Conservation (phyloP, 2,797 vertebrate species). For the Microcaecilia unicolor region DNA sequence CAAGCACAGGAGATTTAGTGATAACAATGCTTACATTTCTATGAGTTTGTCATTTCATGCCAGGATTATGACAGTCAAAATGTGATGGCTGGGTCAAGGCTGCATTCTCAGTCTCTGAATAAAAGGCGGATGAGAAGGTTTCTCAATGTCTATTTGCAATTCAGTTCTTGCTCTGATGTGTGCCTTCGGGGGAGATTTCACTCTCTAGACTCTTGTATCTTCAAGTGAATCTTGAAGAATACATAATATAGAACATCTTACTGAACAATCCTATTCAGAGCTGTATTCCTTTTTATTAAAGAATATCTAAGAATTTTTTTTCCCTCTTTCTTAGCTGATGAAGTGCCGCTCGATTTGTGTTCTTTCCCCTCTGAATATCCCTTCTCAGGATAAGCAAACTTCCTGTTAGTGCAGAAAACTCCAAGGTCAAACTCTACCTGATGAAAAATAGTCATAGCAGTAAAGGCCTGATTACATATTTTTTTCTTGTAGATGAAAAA, state of each 20-base stretch:
- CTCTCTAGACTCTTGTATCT: conserved; percentile 12
- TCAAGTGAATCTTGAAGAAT: conserved; percentile 7
- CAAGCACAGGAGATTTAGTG: not conserved
- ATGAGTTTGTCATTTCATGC: conserved; percentile 26
- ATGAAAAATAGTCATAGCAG: too few species aligned
- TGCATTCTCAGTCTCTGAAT: conserved; percentile 17
- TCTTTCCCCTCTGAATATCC: not conserved
- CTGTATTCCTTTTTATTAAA: not conserved
- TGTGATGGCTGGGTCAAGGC: conserved; percentile 21
- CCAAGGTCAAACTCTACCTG: too few species aligned
- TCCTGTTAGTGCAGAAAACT: not conserved
- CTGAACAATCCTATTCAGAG: not conserved
- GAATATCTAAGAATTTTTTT: not conserved
- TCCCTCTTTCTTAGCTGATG: not conserved
- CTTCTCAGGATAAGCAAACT: not conserved
- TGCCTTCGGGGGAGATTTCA: conserved; percentile 1
- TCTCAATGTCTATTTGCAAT: conserved; percentile 23
- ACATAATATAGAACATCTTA: not conserved
- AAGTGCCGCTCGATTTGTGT: not conserved
- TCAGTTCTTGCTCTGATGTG: conserved; percentile 1
- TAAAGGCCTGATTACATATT: too few species aligned
- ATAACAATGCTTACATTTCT: conserved; percentile 18
- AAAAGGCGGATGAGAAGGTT: conserved; percentile 27
- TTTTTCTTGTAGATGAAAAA: too few species aligned
- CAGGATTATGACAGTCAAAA: conserved; percentile 11